Evolutionary conservation across 1,140 invertebrate genomes (phyloP).

Genomic region (Drosophila kepulauana): DNA sequence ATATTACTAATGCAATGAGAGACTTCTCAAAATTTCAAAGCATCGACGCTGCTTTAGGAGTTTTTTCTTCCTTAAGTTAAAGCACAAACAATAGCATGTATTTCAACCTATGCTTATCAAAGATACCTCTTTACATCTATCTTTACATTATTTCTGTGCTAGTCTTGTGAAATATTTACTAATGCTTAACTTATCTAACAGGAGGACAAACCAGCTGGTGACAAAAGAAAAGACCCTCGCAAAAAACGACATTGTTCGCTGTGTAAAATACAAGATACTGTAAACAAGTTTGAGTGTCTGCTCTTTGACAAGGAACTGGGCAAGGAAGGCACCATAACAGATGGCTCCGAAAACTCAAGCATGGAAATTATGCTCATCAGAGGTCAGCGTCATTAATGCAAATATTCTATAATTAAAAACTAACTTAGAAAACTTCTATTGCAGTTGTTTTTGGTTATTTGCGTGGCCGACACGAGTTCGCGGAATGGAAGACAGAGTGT

Average conservation of each 20-base stretch:
- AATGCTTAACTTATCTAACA: neutral
- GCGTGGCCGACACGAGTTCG: conserved; percentile 35
- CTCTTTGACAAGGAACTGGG: conserved; percentile 85
- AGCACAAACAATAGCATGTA: neutral
- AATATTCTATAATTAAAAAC: neutral
- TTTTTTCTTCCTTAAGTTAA: too few species aligned
- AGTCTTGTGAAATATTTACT: neutral
- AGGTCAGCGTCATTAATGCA: conserved; percentile 26
- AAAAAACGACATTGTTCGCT: conserved; percentile 55
- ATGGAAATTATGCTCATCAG: conserved; percentile 66
- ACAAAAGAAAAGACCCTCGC: conserved; percentile 11
- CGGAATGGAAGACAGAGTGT: conserved; percentile 39
- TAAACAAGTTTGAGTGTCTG: conserved; percentile 87
- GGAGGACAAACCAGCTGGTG: conserved; percentile 40
- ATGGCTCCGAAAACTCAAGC: conserved; percentile 86
- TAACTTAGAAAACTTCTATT: neutral
- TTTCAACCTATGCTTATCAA: neutral
- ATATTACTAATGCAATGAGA: too few species aligned
- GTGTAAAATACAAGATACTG: conserved; percentile 86
- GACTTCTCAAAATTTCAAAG: too few species aligned
- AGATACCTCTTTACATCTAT: too few species aligned
- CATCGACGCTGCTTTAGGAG: too few species aligned
- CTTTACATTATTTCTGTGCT: too few species aligned
- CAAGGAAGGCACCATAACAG: conserved; percentile 67
- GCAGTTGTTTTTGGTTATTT: conserved; percentile 65